A percentile compares a stretch with the other conserved stretches of the same genome.
These are phyloP conservation scores for Glaucopsyche alexis DNA, from an alignment of 2,888 invertebrate species.

Conservation along the genomic window DNA sequence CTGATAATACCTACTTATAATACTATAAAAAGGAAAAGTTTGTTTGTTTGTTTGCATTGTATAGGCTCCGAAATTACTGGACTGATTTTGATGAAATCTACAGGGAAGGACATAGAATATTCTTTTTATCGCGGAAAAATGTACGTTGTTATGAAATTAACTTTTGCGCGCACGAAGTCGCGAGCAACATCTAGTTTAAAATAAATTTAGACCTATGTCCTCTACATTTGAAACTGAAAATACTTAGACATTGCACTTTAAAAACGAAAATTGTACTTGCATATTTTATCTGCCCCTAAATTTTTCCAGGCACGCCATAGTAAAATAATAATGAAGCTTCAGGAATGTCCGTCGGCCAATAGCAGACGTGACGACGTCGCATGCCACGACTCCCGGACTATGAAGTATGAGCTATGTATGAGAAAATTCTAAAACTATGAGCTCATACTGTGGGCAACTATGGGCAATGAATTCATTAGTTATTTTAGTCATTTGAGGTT, in stretches of 20 bases:
- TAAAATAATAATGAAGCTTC: slow-evolving; percentile 67
- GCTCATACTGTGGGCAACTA: slow-evolving; percentile 38
- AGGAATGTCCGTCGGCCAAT: slow-evolving; percentile 60
- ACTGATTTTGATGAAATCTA: too few relatives aligned
- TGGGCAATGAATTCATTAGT: slow-evolving; percentile 22
- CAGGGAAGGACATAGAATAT: too few relatives aligned
- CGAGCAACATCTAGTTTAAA: too few relatives aligned
- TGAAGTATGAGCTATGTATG: slow-evolving; percentile 61
- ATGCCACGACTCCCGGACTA: slow-evolving; percentile 50
- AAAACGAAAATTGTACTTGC: not conserved
- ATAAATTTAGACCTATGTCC: too few relatives aligned
- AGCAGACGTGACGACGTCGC: slow-evolving; percentile 46
- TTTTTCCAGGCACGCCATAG: slow-evolving; percentile 37
- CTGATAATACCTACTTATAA: too few relatives aligned
- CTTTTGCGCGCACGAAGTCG: too few relatives aligned
- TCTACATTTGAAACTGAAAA: not conserved
- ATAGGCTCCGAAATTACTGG: too few relatives aligned
- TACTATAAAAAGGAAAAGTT: too few relatives aligned
- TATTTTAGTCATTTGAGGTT: slow-evolving; percentile 43
- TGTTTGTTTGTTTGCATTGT: too few relatives aligned
- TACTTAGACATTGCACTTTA: not conserved
- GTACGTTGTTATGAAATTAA: too few relatives aligned
- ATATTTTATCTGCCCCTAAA: slow-evolving; percentile 32
- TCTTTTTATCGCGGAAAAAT: too few relatives aligned
- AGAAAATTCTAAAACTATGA: slow-evolving; percentile 55